Evolutionary conservation across 37 sponge, comb jelly and placozoan species (phyloP).

Genomic region (Chondrilla cf. caribensis): DNA sequence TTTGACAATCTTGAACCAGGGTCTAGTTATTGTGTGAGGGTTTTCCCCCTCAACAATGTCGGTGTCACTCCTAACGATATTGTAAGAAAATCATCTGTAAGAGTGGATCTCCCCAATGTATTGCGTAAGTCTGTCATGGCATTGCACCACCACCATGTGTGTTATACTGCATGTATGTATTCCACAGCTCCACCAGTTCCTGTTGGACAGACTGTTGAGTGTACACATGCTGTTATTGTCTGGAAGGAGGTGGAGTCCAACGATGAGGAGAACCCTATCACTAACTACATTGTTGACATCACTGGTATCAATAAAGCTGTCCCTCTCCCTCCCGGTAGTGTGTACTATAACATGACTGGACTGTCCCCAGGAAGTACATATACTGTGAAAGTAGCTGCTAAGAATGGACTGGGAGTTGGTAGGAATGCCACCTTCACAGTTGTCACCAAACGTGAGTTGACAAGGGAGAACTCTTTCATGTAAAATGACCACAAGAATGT

Average conservation of each 20-base stretch:
- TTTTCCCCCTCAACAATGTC: background rate
- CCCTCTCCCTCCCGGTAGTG: background rate
- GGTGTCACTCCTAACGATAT: background rate
- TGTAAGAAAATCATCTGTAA: background rate
- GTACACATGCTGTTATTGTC: background rate
- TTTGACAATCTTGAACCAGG: background rate
- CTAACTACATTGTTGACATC: background rate
- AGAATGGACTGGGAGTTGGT: too few relatives aligned
- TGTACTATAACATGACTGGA: conserved; percentile 1
- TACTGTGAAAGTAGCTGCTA: too few relatives aligned
- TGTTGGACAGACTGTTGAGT: background rate
- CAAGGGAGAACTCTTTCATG: too few relatives aligned
- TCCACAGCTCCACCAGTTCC: background rate
- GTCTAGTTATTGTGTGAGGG: background rate
- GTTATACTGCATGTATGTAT: too few relatives aligned
- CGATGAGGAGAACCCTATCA: conserved; percentile 19
- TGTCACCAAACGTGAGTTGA: too few relatives aligned
- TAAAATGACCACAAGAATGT: too few relatives aligned
- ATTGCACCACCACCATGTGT: too few relatives aligned
- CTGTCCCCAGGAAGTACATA: background rate
- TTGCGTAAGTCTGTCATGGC: too few relatives aligned
- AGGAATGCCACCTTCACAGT: too few relatives aligned
- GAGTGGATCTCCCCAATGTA: too few relatives aligned
- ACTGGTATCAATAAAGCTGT: background rate
- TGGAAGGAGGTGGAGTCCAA: background rate